Evolutionary conservation across 2,797 vertebrate species (phyloP), one percentile per base, ranked within the genome.

Genomic region (Sebastes melanostomus): DNA sequence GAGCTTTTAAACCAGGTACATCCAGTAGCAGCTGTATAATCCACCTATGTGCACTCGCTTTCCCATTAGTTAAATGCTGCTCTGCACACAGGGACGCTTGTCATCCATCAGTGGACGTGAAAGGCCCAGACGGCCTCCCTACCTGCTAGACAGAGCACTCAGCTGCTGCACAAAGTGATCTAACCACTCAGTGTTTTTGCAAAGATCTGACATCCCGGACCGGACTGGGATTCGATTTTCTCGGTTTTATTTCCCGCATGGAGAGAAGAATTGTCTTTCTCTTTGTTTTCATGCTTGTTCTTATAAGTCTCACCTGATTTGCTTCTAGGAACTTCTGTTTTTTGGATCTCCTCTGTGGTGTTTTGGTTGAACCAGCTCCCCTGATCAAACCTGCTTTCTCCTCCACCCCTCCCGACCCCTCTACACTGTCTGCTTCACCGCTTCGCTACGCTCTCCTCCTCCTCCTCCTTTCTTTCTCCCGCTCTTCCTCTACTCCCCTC

Each of bases 401-500:
- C 76, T 60, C 80, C 82, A 14, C 69, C 63, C 73, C 72, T 69
- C 69, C 63, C 11, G 0, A 58, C 55, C 82, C 68, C 65, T 84
- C 76, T 75, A 7, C 42, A 24, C 77, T 74, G 32, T 79, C 86
- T 42, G 86, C 83, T 87, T 82, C 82, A 74, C 91, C 61, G 89
- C 92, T 87, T 81, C 54, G 62, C 80, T 70, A 69, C 32, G 5
- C 68, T 81, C 74, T 85, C 77, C 70, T 63, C 70, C 65, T 69
- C 34, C 34, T 65, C 70, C 91, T 30, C 66, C 77, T 50, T 65
- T 36, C 27, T 63, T 18, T 46, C 12, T 59, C 12, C 25, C 91
- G 87, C 93, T 91, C 13, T 81, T 73, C 95, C 94, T 95, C 91
- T 94, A 27, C 24, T 4, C 13, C 59, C 58, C 83, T 93, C 88